phyloP scores from a whole-genome alignment of 1,140 invertebrate species.

The Rhizoglyphus robini region DNA sequence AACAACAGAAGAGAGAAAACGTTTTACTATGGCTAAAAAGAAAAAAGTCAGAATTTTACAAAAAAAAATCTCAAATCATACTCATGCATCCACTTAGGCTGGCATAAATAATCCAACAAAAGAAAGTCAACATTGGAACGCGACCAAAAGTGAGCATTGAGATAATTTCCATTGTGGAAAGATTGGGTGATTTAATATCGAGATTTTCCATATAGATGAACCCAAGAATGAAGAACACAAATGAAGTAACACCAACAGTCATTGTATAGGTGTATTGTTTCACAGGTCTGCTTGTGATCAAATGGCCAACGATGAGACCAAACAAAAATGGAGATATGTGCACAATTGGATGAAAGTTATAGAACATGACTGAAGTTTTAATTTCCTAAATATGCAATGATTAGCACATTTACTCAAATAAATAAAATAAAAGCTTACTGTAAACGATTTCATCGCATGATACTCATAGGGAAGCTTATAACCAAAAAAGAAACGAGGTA shows the following conservation, averaged over 20 bases:
- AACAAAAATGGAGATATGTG: constrained; percentile 17
- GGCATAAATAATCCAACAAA: constrained; percentile 6
- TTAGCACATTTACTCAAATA: not conserved
- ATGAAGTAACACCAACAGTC: not conserved
- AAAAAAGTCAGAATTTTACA: not conserved
- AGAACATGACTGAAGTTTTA: not conserved
- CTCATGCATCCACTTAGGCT: not conserved
- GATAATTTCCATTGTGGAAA: not conserved
- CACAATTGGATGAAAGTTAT: constrained; percentile 16
- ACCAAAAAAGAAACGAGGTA: not conserved
- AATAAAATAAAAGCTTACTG: not conserved
- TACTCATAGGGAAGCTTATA: constrained; percentile 10
- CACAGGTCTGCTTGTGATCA: not conserved
- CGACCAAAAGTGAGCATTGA: constrained; percentile 10
- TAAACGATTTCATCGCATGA: constrained; percentile 13
- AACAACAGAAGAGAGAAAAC: constrained; percentile 1
- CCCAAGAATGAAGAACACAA: not conserved
- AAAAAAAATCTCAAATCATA: not conserved
- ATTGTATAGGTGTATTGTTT: not conserved
- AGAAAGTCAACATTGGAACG: not conserved
- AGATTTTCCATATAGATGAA: constrained; percentile 11
- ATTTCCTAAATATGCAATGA: too few relatives aligned
- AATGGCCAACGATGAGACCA: not conserved
- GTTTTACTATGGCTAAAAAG: not conserved
- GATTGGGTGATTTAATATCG: not conserved